Percentiles rank a stretch among this genome's conserved stretches.
These are phyloP conservation scores for Hippasteria phrygiana DNA, from an alignment of 53 echinoderm and acorn worm species.

Conservation along the genomic window DNA sequence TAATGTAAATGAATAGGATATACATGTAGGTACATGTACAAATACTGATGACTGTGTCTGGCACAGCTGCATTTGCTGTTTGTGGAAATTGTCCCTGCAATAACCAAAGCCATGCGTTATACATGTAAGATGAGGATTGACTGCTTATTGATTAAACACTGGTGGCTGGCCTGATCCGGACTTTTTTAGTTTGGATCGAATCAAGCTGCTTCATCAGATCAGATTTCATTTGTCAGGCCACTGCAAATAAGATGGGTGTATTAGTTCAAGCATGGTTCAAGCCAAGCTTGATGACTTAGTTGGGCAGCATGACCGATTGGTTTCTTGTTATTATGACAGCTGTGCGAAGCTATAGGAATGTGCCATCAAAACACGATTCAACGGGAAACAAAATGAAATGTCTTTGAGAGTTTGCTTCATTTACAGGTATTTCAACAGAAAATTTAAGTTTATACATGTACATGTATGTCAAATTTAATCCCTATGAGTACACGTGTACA, in stretches of 20 bases:
- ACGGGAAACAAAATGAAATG: no score
- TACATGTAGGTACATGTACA: background rate
- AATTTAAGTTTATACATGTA: background rate
- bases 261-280: background rate
- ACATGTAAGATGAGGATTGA: background rate
- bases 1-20: no score
- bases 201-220: conserved; percentile 6
- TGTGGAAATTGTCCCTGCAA: no score
- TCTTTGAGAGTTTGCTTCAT: background rate
- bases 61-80: no score
- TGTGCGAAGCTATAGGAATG: no score
- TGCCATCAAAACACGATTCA: no score
- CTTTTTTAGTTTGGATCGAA: conserved; percentile 5
- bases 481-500: no score
- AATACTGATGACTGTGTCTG: no score
- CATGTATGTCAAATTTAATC: background rate
- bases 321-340: conserved; percentile 32
- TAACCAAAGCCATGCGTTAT: no score
- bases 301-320: background rate
- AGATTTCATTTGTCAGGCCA: background rate
- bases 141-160: background rate
- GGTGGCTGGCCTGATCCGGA: background rate
- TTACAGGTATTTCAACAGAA: background rate
- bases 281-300: background rate
- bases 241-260: conserved; percentile 6